Conservation (phyloP, 2,113 vertebrate genomes). For the Poeciliopsis prolifica region DNA sequence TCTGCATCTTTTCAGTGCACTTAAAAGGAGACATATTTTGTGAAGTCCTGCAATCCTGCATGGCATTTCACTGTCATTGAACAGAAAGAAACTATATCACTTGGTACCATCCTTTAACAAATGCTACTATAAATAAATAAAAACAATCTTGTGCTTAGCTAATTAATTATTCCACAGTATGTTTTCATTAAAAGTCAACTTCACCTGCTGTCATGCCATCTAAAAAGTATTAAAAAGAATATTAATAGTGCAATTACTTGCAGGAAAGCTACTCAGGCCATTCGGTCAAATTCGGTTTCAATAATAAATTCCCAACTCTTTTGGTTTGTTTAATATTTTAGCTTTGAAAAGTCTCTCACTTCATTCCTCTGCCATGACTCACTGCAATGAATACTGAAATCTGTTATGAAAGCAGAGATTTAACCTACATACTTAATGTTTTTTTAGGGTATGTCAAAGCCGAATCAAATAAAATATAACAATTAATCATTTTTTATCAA, state of each 20-base stretch:
- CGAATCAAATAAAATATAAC: background rate
- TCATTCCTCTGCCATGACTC: background rate
- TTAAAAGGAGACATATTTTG: too few relatives aligned
- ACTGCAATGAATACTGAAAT: background rate
- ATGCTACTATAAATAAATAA: background rate
- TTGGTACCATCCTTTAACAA: background rate
- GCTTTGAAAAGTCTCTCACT: constrained; percentile 25
- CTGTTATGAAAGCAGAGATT: background rate
- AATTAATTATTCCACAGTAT: background rate
- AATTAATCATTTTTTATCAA: fast-evolving
- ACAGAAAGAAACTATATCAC: background rate
- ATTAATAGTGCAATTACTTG: background rate
- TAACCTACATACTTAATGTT: fast-evolving
- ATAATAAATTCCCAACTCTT: fast-evolving
- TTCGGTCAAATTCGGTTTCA: constrained; percentile 14
- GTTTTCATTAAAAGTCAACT: background rate
- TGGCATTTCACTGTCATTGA: background rate
- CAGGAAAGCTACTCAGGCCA: fast-evolving
- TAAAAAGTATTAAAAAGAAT: background rate
- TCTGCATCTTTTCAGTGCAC: background rate
- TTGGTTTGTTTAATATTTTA: background rate
- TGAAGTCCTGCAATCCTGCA: too few relatives aligned
- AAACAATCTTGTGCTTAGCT: background rate
- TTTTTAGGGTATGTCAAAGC: background rate
- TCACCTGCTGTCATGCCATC: background rate